Evolutionary conservation across 2,113 vertebrate genomes (phyloP).

Genomic region (Chamaetylas fuelleborni): DNA sequence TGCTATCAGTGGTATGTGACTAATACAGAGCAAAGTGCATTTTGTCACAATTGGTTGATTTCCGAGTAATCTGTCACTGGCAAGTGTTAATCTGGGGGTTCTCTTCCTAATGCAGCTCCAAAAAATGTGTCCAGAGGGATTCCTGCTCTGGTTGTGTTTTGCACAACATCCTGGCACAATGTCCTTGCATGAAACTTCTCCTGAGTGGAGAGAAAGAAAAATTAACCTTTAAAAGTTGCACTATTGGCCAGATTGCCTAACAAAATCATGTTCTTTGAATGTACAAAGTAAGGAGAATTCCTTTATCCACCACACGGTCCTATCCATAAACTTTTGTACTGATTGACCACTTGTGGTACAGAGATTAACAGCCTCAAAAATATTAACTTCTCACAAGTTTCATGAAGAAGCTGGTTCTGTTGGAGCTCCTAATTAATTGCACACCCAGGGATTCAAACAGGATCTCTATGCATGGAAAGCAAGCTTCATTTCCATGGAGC

Average conservation of each 20-base stretch:
- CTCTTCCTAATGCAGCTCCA: neutral
- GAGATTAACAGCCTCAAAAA: neutral
- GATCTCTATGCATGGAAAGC: neutral
- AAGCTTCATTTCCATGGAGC: neutral
- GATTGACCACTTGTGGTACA: neutral
- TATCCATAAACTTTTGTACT: neutral
- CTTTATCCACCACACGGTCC: neutral
- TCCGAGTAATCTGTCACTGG: constrained; percentile 57
- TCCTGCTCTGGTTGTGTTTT: neutral
- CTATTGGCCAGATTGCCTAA: neutral
- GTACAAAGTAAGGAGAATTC: neutral
- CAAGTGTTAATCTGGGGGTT: constrained; percentile 60
- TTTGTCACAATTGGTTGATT: constrained; percentile 67
- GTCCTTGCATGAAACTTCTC: neutral
- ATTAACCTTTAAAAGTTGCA: neutral
- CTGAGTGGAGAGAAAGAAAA: neutral
- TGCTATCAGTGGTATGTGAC: constrained; percentile 70
- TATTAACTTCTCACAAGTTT: neutral
- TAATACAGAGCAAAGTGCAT: constrained; percentile 64
- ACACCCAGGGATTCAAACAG: neutral
- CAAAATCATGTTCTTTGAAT: neutral
- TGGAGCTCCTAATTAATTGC: neutral
- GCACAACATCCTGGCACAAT: neutral
- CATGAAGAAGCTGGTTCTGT: neutral
- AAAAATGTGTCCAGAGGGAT: neutral